phyloP scores from a whole-genome alignment of 2,113 vertebrate species.

The Psammodynastes pulverulentus region DNA sequence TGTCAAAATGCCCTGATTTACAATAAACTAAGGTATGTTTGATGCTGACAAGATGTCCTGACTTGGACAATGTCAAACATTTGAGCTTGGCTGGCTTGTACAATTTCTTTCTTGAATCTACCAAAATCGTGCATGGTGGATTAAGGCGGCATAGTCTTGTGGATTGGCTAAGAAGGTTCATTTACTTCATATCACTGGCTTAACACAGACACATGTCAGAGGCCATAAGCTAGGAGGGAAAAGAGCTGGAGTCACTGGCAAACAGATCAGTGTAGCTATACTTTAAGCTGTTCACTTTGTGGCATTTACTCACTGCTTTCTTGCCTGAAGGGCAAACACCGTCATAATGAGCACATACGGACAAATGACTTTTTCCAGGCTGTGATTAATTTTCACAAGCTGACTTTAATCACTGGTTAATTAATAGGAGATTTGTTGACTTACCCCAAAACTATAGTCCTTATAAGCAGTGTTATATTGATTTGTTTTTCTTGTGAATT shows the following conservation, averaged over 20 bases:
- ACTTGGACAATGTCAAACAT: neutral
- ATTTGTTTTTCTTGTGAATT: constrained; percentile 66
- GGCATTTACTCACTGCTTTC: constrained; percentile 66
- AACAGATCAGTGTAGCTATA: constrained; percentile 40
- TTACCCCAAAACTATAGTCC: constrained; percentile 75
- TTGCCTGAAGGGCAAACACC: constrained; percentile 68
- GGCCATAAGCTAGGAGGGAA: neutral
- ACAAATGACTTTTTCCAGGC: constrained; percentile 73
- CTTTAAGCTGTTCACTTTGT: constrained; percentile 63
- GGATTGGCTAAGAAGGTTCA: constrained; percentile 1
- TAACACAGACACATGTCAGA: constrained; percentile 15
- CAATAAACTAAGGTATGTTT: neutral
- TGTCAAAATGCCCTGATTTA: neutral
- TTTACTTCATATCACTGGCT: constrained; percentile 12
- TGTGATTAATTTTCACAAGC: constrained; percentile 82
- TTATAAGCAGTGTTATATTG: constrained; percentile 75
- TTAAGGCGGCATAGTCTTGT: neutral
- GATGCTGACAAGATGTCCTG: neutral
- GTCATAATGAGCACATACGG: constrained; percentile 77
- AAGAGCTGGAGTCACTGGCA: constrained; percentile 32
- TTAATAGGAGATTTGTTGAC: constrained; percentile 84
- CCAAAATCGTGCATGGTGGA: neutral
- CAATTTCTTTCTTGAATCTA: neutral
- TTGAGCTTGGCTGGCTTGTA: neutral
- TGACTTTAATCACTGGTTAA: constrained; percentile 87